Evolutionary conservation across 2,113 vertebrate genomes (phyloP).

Genomic region (Talpa occidentalis): DNA sequence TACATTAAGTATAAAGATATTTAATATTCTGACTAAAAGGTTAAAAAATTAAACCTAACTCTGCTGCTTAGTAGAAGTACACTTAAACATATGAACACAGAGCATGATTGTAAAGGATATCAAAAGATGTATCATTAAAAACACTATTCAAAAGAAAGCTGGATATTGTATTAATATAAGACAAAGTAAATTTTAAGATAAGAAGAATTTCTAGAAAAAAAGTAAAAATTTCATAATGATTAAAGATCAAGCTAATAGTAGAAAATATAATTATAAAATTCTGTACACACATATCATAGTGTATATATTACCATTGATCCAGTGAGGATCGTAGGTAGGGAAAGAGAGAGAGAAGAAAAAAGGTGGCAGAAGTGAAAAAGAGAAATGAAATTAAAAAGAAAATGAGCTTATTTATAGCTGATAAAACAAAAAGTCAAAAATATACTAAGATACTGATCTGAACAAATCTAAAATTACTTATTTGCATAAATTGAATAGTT

Average conservation of each 20-base stretch:
- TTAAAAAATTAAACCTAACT: neutral
- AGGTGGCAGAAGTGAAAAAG: neutral
- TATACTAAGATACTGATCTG: neutral
- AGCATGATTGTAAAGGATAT: neutral
- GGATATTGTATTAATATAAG: neutral
- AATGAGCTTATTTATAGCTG: neutral
- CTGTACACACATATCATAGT: neutral
- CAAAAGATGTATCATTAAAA: neutral
- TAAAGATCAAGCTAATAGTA: neutral
- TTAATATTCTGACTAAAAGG: conserved; percentile 3
- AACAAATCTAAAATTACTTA: neutral
- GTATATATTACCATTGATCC: neutral
- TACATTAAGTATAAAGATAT: neutral
- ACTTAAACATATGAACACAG: neutral
- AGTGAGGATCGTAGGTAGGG: too few relatives aligned
- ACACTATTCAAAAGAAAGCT: neutral
- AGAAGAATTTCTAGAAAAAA: too few relatives aligned
- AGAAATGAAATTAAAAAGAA: neutral
- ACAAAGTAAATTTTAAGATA: neutral
- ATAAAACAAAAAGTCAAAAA: neutral
- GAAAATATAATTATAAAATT: neutral
- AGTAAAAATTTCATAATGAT: neutral
- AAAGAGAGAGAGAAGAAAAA: neutral
- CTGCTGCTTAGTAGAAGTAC: neutral
- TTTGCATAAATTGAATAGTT: neutral